Evolutionary conservation across 2,113 vertebrate genomes (phyloP).

Genomic region (Rattus rattus): DNA sequence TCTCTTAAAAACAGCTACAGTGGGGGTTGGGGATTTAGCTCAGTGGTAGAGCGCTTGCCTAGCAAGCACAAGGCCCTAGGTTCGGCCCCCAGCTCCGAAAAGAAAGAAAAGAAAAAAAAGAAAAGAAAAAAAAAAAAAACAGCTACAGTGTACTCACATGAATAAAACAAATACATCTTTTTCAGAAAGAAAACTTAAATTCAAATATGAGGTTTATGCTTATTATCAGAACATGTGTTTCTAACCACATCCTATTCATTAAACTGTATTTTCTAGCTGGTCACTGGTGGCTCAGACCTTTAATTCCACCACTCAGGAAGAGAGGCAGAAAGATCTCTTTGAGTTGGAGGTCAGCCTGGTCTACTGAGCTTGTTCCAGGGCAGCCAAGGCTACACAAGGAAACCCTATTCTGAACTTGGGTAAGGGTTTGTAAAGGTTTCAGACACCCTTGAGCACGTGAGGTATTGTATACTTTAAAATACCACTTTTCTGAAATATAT

Average conservation of each 20-base stretch:
- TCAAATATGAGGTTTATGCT: conserved; percentile 4
- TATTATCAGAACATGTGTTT: neutral
- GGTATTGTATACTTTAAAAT: neutral
- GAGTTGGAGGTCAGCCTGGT: neutral
- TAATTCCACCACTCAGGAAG: neutral
- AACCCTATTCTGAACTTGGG: neutral
- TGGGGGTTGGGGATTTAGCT: too few relatives aligned
- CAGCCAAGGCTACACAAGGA: neutral
- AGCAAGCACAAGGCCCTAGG: too few relatives aligned
- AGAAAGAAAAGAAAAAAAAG: too few relatives aligned
- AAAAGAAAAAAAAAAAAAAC: too few relatives aligned
- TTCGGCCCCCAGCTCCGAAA: too few relatives aligned
- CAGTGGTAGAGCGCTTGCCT: too few relatives aligned
- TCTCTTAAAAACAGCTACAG: too few relatives aligned
- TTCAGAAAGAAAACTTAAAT: neutral
- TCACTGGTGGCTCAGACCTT: neutral
- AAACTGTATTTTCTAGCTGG: neutral
- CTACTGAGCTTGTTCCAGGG: neutral
- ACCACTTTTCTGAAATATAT: neutral
- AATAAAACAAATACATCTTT: too few relatives aligned
- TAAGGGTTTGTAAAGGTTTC: conserved; percentile 19
- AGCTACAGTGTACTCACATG: too few relatives aligned
- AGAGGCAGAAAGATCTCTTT: neutral
- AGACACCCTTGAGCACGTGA: neutral
- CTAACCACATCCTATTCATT: neutral